Conservation (phyloP, 2,797 vertebrate genomes). For the Sebastes miniatus region DNA sequence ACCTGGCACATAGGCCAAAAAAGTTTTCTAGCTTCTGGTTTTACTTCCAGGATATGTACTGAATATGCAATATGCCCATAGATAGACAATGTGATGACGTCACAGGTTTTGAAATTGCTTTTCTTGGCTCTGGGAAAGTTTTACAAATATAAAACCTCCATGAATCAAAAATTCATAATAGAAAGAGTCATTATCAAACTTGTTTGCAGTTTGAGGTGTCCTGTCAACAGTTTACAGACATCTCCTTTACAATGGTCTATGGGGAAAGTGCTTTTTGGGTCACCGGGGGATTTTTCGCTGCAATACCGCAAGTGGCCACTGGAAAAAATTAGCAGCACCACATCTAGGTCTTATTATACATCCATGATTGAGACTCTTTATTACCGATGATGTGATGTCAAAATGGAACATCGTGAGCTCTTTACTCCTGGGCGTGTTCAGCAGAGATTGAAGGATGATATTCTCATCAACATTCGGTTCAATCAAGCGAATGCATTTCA, state of each 20-base stretch:
- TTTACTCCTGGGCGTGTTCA: slow-evolving; percentile 64
- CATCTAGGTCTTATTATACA: not conserved
- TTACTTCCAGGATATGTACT: too few species aligned
- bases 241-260: too few species aligned
- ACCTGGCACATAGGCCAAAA: not conserved
- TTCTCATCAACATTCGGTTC: slow-evolving; percentile 88
- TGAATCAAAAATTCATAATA: too few species aligned
- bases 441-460: slow-evolving; percentile 83
- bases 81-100: too few species aligned
- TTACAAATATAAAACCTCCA: too few species aligned
- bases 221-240: not conserved
- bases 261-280: not conserved
- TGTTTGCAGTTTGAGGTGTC: too few species aligned
- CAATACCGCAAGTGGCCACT: not conserved
- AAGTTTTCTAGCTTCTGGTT: too few species aligned
- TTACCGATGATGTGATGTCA: slow-evolving; percentile 93
- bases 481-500: slow-evolving; percentile 88
- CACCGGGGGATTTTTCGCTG: not conserved
- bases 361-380: slow-evolving; percentile 26
- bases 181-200: not conserved
- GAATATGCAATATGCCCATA: too few species aligned
- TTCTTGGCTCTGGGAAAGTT: too few species aligned
- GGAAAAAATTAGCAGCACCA: rapidly evolving
- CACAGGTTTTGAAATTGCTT: too few species aligned
- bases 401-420: slow-evolving; percentile 90